Percentiles rank a stretch among this genome's conserved stretches.
These are phyloP conservation scores for Drosophila gaucha DNA, from an alignment of 2,888 invertebrate species.

Conservation along the genomic window DNA sequence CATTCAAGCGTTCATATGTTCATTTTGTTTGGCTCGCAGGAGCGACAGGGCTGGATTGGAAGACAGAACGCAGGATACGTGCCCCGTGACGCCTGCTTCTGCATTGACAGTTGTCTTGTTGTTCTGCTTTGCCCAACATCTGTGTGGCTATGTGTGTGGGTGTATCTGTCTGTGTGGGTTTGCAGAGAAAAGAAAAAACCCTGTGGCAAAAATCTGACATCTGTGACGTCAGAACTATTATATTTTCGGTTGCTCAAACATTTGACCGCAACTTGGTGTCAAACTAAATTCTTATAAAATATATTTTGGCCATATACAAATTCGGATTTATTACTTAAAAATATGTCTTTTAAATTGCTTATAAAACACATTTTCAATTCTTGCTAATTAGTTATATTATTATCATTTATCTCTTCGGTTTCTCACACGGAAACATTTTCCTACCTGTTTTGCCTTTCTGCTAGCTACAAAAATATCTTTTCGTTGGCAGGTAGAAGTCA, in stretches of 20 bases:
- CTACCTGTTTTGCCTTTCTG: background rate
- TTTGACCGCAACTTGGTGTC: conserved; percentile 3
- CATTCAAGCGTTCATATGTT: conserved; percentile 73
- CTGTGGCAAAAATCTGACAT: conserved; percentile 15
- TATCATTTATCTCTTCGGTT: background rate
- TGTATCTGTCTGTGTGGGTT: conserved; percentile 12
- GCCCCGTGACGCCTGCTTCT: conserved; percentile 65
- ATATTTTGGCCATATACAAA: background rate
- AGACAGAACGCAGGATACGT: conserved; percentile 68
- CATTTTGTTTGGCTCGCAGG: conserved; percentile 48
- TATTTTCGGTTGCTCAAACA: conserved; percentile 2
- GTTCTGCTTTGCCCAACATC: too few relatives aligned
- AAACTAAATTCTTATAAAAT: conserved; percentile 2
- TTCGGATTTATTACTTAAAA: background rate
- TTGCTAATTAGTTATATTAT: background rate
- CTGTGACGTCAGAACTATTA: conserved; percentile 21
- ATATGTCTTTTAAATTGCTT: too few relatives aligned
- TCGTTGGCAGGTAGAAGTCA: conserved; percentile 15
- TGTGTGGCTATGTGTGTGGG: too few relatives aligned
- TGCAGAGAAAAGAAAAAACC: conserved; percentile 10
- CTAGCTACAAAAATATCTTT: background rate
- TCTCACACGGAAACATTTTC: background rate
- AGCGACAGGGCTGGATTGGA: conserved; percentile 32
- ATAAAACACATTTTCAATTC: background rate
- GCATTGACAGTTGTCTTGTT: conserved; percentile 57